These are phyloP conservation scores for Aptenodytes patagonicus DNA, from an alignment of 2,113 vertebrate genomes.

Conservation along the genomic window DNA sequence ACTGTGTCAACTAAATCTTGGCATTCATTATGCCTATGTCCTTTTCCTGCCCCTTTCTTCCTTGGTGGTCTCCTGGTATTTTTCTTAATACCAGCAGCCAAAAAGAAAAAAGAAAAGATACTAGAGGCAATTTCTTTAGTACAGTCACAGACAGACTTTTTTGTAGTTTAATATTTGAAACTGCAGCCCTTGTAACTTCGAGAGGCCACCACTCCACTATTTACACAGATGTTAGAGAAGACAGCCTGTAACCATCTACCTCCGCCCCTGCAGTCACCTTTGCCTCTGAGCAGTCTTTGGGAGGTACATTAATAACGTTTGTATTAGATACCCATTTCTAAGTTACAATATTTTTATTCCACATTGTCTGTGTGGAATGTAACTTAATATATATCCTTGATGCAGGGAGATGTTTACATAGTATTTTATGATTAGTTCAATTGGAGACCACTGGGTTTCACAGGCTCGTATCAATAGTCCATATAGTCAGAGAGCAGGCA, in stretches of 20 bases:
- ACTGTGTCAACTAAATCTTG: conserved; percentile 58
- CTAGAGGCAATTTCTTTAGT: conserved; percentile 59
- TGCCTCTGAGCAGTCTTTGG: conserved; percentile 80
- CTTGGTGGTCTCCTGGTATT: conserved; percentile 76
- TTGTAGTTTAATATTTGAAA: conserved; percentile 77
- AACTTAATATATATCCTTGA: conserved; percentile 69
- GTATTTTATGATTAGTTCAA: conserved; percentile 72
- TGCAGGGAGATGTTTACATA: conserved; percentile 67
- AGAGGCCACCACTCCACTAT: conserved; percentile 70
- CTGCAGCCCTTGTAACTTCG: conserved; percentile 65
- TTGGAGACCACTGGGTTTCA: conserved; percentile 50
- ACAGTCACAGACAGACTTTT: conserved; percentile 70
- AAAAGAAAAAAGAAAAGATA: conserved; percentile 48
- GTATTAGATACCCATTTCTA: conserved; percentile 73
- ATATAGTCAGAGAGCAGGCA: background rate
- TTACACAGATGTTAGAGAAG: conserved; percentile 82
- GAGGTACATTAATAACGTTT: conserved; percentile 79
- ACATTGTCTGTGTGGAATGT: conserved; percentile 72
- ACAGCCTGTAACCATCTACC: conserved; percentile 74
- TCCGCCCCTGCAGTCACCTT: conserved; percentile 75
- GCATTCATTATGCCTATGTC: conserved; percentile 69
- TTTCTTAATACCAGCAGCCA: conserved; percentile 66
- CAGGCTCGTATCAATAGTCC: conserved; percentile 33
- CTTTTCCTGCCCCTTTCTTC: conserved; percentile 70
- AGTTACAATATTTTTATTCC: conserved; percentile 76